These are phyloP conservation scores for Brachionus calyciflorus DNA, from an alignment of 1,140 invertebrate species.

Conservation along the genomic window DNA sequence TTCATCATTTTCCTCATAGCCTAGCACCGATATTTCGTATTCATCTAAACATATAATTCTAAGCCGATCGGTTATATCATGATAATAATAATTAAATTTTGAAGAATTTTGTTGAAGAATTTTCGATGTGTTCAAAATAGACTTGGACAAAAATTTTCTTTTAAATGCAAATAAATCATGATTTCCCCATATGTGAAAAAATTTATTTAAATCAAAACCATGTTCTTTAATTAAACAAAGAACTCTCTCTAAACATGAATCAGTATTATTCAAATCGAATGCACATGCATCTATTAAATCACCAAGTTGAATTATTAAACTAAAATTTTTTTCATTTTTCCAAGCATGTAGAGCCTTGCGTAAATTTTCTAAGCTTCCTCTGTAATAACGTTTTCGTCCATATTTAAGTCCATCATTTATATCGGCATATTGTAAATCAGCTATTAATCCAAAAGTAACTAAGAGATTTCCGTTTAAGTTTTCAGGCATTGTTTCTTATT, in stretches of 20 bases:
- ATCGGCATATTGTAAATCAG: conserved; percentile 61
- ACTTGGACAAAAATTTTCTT: conserved; percentile 49
- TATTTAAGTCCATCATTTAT: conserved; percentile 55
- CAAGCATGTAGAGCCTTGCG: conserved; percentile 54
- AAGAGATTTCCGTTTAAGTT: not conserved
- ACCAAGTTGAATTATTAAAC: conserved; percentile 58
- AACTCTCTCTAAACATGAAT: conserved; percentile 48
- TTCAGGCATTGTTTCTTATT: conserved; percentile 19
- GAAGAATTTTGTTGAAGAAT: not conserved
- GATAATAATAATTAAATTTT: conserved; percentile 52
- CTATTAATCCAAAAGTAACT: conserved; percentile 55
- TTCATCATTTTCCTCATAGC: conserved; percentile 48
- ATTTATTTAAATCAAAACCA: conserved; percentile 48
- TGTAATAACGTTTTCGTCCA: conserved; percentile 54
- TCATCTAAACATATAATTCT: conserved; percentile 56
- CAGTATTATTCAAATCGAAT: no score
- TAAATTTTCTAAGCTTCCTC: conserved; percentile 53
- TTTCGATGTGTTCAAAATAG: conserved; percentile 48
- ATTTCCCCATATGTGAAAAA: conserved; percentile 58
- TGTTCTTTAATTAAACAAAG: conserved; percentile 48
- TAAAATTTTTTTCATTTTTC: conserved; percentile 44
- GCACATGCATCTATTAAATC: conserved; percentile 61
- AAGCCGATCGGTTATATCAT: conserved; percentile 50
- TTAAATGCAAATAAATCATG: conserved; percentile 60
- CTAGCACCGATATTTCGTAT: conserved; percentile 57